Percentiles rank a stretch among this genome's conserved stretches.
These are phyloP conservation scores for Rhynchotus rufescens DNA, from an alignment of 2,797 vertebrate genomes.

Conservation along the genomic window DNA sequence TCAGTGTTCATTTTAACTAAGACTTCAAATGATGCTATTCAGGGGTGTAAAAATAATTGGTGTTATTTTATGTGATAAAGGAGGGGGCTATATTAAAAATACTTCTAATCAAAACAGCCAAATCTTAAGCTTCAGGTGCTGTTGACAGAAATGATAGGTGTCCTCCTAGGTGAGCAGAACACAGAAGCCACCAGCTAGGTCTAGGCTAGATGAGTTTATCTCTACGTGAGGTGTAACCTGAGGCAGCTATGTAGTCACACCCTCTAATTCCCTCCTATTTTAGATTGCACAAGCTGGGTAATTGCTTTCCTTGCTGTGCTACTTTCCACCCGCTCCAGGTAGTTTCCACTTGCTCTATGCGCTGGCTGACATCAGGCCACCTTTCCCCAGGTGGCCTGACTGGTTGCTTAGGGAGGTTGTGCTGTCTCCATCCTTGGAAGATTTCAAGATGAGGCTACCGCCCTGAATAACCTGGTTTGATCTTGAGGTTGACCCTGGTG, in stretches of 20 bases:
- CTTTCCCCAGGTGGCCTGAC: not conserved
- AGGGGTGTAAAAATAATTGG: not conserved
- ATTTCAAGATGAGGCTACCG: not conserved
- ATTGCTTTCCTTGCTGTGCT: not conserved
- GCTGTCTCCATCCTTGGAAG: not conserved
- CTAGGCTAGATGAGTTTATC: not conserved
- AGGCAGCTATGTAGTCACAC: not conserved
- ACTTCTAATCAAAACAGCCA: not conserved
- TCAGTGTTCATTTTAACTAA: not conserved
- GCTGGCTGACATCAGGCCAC: not conserved
- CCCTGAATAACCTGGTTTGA: not conserved
- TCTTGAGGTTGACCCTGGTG: not conserved
- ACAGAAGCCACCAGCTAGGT: not conserved
- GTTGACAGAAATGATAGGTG: not conserved
- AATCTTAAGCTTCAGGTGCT: not conserved
- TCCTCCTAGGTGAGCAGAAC: not conserved
- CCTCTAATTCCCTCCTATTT: not conserved
- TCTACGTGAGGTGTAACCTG: not conserved
- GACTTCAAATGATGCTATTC: not conserved
- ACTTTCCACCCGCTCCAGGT: not conserved
- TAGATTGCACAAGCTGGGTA: accelerated
- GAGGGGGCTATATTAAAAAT: not conserved
- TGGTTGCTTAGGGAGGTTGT: not conserved
- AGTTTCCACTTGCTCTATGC: not conserved
- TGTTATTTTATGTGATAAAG: not conserved